Conservation (phyloP, 2,888 invertebrate genomes). For the Drosophila formosana region DNA sequence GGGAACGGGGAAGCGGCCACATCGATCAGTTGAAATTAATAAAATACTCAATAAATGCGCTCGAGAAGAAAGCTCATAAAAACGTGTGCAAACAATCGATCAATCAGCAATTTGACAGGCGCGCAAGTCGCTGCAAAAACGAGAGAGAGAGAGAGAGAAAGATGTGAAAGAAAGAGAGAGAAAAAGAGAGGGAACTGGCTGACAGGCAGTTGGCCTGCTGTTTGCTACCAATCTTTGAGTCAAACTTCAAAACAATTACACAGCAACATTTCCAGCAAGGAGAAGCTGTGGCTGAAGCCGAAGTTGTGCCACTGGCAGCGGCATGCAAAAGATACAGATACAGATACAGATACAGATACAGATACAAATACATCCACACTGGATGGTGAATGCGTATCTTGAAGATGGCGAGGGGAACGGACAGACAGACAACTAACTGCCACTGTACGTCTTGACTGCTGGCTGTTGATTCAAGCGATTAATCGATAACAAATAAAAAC, state of each 20-base stretch:
- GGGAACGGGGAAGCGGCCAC: slow-evolving; percentile 32
- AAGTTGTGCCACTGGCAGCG: slow-evolving; percentile 15
- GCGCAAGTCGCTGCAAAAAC: slow-evolving; percentile 41
- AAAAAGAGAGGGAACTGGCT: slow-evolving; percentile 31
- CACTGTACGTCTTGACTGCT: slow-evolving; percentile 54
- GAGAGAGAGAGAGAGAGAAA: neutral
- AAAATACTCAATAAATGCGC: slow-evolving; percentile 79
- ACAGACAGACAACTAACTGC: slow-evolving; percentile 51
- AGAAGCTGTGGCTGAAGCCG: slow-evolving; percentile 23
- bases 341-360: slow-evolving; percentile 13
- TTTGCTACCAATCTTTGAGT: slow-evolving; percentile 76
- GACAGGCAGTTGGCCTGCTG: slow-evolving; percentile 66
- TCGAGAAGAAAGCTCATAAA: slow-evolving; percentile 73
- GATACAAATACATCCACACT: no score
- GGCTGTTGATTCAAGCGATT: slow-evolving; percentile 77
- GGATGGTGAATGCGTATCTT: slow-evolving; percentile 46
- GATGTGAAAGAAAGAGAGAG: no score
- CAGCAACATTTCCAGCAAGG: slow-evolving; percentile 71
- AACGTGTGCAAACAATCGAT: slow-evolving; percentile 81
- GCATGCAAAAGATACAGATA: slow-evolving; percentile 56
- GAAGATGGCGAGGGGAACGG: slow-evolving; percentile 17
- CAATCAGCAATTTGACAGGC: slow-evolving; percentile 76
- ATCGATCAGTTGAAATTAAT: slow-evolving; percentile 81
- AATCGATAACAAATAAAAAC: slow-evolving; percentile 81
- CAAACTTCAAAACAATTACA: slow-evolving; percentile 80